Evolutionary conservation across 2,888 invertebrate genomes (phyloP).

Genomic region (Mantis religiosa): DNA sequence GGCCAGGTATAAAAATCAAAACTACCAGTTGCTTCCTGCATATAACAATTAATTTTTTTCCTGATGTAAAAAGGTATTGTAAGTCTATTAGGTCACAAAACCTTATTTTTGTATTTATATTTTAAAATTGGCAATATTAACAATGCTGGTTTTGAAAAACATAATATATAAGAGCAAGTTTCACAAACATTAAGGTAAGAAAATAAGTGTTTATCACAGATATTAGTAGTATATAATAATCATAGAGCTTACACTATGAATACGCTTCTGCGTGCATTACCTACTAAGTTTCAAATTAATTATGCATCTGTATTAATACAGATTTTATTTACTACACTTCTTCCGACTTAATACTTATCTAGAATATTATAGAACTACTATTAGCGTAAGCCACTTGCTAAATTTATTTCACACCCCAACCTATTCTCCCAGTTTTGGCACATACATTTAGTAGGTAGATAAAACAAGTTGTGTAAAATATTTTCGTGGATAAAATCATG

Average conservation of each 20-base stretch:
- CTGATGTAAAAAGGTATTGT: too few relatives aligned
- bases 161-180: neutral
- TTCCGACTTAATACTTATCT: neutral
- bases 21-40: too few relatives aligned
- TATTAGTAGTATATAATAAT: neutral
- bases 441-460: neutral
- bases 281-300: neutral
- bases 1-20: too few relatives aligned
- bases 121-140: neutral
- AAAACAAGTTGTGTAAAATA: neutral
- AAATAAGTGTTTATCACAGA: neutral
- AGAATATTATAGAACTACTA: neutral
- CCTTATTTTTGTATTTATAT: too few relatives aligned
- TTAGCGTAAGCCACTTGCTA: neutral
- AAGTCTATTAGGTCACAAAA: too few relatives aligned
- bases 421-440: neutral
- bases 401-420: neutral
- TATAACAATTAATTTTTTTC: too few relatives aligned
- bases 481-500: neutral
- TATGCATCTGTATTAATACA: neutral
- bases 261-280: neutral
- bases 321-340: too few relatives aligned
- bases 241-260: neutral
- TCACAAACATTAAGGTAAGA: neutral
- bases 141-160: neutral